phyloP scores from a whole-genome alignment of 2,113 vertebrate species.

The Austrofundulus limnaeus region DNA sequence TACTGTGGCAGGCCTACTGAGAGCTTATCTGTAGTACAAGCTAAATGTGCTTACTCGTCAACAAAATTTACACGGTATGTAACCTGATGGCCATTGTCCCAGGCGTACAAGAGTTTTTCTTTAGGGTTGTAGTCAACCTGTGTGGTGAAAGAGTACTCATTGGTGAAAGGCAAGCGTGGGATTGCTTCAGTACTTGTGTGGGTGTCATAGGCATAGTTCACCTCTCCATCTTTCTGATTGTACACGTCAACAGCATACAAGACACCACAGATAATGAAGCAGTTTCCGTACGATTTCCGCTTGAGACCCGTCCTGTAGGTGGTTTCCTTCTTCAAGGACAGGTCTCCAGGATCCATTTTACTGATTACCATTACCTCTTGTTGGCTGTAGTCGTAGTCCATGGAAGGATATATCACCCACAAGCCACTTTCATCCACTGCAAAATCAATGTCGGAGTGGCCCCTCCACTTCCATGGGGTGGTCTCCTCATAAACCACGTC shows the following conservation, averaged over 20 bases:
- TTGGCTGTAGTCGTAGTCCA: slow-evolving; percentile 87
- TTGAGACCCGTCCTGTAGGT: slow-evolving; percentile 92
- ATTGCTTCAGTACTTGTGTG: slow-evolving; percentile 89
- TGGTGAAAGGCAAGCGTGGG: slow-evolving; percentile 90
- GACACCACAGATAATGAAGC: slow-evolving; percentile 95
- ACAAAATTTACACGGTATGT: slow-evolving; percentile 89
- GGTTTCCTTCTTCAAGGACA: slow-evolving; percentile 88
- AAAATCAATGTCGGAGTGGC: slow-evolving; percentile 96
- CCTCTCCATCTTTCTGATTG: slow-evolving; percentile 88
- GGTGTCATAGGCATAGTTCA: slow-evolving; percentile 93
- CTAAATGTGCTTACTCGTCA: slow-evolving; percentile 73
- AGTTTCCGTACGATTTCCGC: slow-evolving; percentile 92
- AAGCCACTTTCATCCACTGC: slow-evolving; percentile 96
- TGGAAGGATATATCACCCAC: slow-evolving; percentile 94
- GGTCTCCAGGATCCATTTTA: slow-evolving; percentile 89
- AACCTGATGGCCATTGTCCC: slow-evolving; percentile 97
- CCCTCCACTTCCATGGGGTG: slow-evolving; percentile 96
- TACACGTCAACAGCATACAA: slow-evolving; percentile 91
- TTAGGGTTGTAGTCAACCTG: slow-evolving; percentile 98
- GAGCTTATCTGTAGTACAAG: slow-evolving; percentile 20
- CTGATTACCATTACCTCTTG: slow-evolving; percentile 92
- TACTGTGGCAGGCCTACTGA: slow-evolving; percentile 21
- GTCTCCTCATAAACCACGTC: slow-evolving; percentile 93
- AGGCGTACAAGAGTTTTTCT: slow-evolving; percentile 93
- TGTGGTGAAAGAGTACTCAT: slow-evolving; percentile 88